Evolutionary conservation across 2,888 invertebrate species (phyloP), one percentile per base, ranked within the genome.

Genomic region (Drosophila monieri): DNA sequence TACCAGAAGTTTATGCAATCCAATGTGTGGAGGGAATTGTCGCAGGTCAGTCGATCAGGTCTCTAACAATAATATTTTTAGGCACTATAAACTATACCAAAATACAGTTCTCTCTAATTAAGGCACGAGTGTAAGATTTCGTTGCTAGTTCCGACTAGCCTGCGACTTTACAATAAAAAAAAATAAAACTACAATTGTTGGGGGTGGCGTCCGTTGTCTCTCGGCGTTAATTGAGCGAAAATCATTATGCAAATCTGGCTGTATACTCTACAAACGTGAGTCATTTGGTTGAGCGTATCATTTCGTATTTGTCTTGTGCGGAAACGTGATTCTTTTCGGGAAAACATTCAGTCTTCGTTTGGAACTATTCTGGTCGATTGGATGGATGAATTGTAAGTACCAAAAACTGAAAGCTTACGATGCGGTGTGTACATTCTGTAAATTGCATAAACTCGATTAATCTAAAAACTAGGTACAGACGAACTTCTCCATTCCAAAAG

Each of bases 371-470:
- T 51, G 57, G 60, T 66, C 54, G 61, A 73, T 68, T 70, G 64
- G 69, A 56, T 74, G 67, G 48, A 75, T 85, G 85, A 85, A 69
- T 72, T 66, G 81, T 89, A 88, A 88, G 88, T 88, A 88, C 88
- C 84, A 89, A 71, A 72, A 73, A 78, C 79, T 69, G 74, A 79
- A 76, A 80, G 78, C 76, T 67, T 80, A 67, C 66, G 56, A 53
- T 56, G 47, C 30, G 30, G 48, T 52, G 39, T 43, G 55, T 39
- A 21, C 55, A 15, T 18, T 57, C 52, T 69, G 74, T 49, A 71
- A 88, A 88, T 89, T 89, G 88, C 89, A 88, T 88, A 89, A 88
- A 88, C 88, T 77, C 85, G 39, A 56, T 18, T 65, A 57, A 35
- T 35, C 66, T 77, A 61, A 67, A 76, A 69, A 56, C 73, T 85